Conservation (phyloP, 2,888 invertebrate species). For the Teleogryllus oceanicus region DNA sequence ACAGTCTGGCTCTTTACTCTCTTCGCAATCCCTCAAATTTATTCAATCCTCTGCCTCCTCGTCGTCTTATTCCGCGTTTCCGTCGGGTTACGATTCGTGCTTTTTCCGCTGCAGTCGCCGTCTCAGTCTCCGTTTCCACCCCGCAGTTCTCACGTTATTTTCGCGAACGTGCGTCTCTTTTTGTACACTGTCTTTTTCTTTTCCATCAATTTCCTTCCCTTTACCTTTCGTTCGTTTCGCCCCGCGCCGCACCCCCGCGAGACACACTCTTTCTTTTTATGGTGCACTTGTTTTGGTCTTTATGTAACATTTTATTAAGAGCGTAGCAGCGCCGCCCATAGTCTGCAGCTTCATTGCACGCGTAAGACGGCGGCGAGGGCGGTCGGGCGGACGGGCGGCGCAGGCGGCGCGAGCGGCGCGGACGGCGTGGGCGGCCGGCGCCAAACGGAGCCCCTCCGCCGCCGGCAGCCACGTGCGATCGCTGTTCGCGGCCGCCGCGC, state of each 20-base stretch:
- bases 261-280: background rate
- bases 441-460: background rate
- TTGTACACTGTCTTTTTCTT: conserved; percentile 3
- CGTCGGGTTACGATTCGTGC: background rate
- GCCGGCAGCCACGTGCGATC: too few species aligned
- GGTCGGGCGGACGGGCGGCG: background rate
- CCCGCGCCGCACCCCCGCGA: background rate
- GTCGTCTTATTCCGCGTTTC: background rate
- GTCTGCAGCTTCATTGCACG: conserved; percentile 6
- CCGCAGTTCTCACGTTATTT: conserved; percentile 1
- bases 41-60: conserved; percentile 3
- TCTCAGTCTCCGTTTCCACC: background rate
- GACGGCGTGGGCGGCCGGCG: background rate
- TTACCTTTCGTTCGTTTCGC: conserved; percentile 7
- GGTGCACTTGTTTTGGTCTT: conserved; percentile 18
- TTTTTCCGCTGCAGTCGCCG: background rate
- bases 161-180: background rate
- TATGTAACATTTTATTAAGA: conserved; percentile 18
- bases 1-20: conserved; percentile 5
- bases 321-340: conserved; percentile 6
- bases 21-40: conserved; percentile 12
- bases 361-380: background rate
- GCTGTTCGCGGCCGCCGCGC: too few species aligned
- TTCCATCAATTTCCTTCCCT: conserved; percentile 2
- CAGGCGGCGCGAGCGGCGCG: background rate